phyloP scores from a whole-genome alignment of 2,113 vertebrate genomes.

The Nibea albiflora region DNA sequence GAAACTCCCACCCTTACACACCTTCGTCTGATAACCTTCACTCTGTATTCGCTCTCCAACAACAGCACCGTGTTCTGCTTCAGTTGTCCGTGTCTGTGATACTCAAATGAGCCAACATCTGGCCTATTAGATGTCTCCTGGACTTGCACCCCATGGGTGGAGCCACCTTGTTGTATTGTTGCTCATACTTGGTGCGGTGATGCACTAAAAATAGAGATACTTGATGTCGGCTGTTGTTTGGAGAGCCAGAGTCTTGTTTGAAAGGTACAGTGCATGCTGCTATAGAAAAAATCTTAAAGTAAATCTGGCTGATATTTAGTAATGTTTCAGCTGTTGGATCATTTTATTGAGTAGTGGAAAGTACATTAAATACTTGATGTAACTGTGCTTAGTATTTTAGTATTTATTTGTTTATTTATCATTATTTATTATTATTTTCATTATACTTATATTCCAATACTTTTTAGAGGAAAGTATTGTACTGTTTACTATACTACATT shows the following conservation, averaged over 20 bases:
- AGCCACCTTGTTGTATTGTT: conserved; percentile 8
- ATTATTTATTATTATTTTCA: background rate
- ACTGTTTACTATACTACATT: background rate
- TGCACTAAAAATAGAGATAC: background rate
- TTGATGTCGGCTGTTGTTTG: conserved; percentile 13
- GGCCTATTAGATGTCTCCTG: conserved; percentile 19
- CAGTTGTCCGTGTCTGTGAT: background rate
- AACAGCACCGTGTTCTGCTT: background rate
- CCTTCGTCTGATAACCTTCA: conserved; percentile 48
- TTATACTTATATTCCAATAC: background rate
- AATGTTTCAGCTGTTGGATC: background rate
- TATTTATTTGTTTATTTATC: too few relatives aligned
- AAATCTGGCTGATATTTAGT: background rate
- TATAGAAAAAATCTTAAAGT: background rate
- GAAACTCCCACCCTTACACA: conserved; percentile 25
- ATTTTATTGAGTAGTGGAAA: background rate
- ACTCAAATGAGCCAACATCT: conserved; percentile 30
- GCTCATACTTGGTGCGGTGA: conserved; percentile 12
- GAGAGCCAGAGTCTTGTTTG: conserved; percentile 16
- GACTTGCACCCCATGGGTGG: conserved; percentile 56
- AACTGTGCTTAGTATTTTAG: background rate
- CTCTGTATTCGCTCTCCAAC: conserved; percentile 1
- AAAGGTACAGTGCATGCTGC: conserved; percentile 50
- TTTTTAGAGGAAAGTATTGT: background rate
- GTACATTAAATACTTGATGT: background rate